These are phyloP conservation scores for Calypte anna DNA, from an alignment of 2,113 vertebrate genomes.

Conservation along the genomic window DNA sequence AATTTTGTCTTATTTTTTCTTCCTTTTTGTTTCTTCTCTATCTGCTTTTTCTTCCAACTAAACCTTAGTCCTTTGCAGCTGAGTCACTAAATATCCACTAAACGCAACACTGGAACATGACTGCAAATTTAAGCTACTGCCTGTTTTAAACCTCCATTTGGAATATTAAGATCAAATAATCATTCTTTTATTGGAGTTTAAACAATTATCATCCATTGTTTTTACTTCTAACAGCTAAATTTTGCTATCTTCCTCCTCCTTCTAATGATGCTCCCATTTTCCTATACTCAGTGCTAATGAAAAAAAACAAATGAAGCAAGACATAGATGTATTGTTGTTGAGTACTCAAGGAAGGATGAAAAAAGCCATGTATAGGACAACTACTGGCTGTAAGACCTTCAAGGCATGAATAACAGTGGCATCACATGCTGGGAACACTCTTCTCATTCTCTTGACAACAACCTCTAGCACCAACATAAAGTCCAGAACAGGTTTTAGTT, in stretches of 20 bases:
- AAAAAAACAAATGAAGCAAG: accelerated
- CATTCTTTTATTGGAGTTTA: not conserved
- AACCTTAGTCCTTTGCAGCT: not conserved
- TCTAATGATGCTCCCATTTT: not conserved
- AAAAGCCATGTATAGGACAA: not conserved
- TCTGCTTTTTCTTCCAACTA: not conserved
- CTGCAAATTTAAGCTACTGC: not conserved
- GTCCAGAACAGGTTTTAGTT: not conserved
- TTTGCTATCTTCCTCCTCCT: not conserved
- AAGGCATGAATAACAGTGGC: not conserved
- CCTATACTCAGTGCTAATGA: not conserved
- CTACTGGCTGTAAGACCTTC: not conserved
- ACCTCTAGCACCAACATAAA: not conserved
- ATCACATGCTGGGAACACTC: not conserved
- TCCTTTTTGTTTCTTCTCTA: not conserved
- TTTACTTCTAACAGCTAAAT: not conserved
- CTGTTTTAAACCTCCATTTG: not conserved
- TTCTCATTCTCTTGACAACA: not conserved
- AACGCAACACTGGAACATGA: not conserved
- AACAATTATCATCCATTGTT: not conserved
- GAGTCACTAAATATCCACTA: not conserved
- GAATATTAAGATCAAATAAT: not conserved
- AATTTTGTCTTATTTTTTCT: not conserved
- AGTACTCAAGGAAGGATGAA: not conserved
- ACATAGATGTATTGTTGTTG: not conserved